Evolutionary conservation across 2,888 invertebrate species (phyloP).

Genomic region (Herminia tarsipennalis): DNA sequence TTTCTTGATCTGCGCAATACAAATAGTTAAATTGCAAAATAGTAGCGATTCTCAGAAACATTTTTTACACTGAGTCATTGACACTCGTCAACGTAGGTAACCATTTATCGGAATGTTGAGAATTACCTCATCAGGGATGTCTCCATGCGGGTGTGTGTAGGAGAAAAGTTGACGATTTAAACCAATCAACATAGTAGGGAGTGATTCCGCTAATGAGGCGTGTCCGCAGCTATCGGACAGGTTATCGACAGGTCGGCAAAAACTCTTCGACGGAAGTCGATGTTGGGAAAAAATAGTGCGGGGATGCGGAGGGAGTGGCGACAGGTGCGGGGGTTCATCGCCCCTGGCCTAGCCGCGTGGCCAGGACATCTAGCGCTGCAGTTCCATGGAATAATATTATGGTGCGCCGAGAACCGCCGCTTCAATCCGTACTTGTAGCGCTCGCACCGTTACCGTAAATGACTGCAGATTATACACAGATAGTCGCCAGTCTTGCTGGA

Average conservation of each 20-base stretch:
- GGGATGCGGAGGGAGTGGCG: slow-evolving; percentile 67
- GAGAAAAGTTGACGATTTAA: slow-evolving; percentile 57
- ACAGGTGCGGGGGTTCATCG: slow-evolving; percentile 81
- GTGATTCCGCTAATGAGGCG: slow-evolving; percentile 78
- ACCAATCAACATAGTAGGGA: slow-evolving; percentile 59
- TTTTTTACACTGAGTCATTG: slow-evolving; percentile 59
- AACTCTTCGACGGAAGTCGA: slow-evolving; percentile 77
- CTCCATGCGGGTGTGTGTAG: slow-evolving; percentile 13
- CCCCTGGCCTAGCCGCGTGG: slow-evolving; percentile 56
- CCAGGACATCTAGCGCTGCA: slow-evolving; percentile 57
- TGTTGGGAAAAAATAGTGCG: slow-evolving; percentile 73
- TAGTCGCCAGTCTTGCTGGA: slow-evolving; percentile 12
- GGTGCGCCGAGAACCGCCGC: slow-evolving; percentile 49
- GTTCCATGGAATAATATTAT: slow-evolving; percentile 65
- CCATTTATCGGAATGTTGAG: slow-evolving; percentile 56
- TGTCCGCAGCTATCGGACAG: slow-evolving; percentile 76
- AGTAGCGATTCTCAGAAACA: slow-evolving; percentile 42
- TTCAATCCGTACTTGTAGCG: slow-evolving; percentile 49
- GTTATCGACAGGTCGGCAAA: slow-evolving; percentile 78
- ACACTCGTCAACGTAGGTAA: slow-evolving; percentile 49
- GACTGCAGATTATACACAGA: slow-evolving; percentile 44
- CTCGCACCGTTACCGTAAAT: slow-evolving; percentile 60
- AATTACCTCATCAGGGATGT: slow-evolving; percentile 56
- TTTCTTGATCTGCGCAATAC: neutral
- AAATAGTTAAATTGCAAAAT: too few species aligned